phyloP scores from a whole-genome alignment of 1,140 invertebrate genomes.

The Caenorhabditis tropicalis region DNA sequence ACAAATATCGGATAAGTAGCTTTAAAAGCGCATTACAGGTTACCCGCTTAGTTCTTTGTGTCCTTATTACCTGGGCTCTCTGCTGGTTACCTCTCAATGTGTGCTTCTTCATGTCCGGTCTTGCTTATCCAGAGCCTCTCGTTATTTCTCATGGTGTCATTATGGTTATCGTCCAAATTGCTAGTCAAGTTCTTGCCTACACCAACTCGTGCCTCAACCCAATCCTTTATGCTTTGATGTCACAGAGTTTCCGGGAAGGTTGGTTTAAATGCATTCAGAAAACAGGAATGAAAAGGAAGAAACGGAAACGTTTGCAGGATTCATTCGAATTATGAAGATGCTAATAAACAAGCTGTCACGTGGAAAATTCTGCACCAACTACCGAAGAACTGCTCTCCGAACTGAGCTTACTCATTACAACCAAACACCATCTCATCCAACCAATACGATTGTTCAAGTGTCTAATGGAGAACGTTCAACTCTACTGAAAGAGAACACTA shows the following conservation, averaged over 20 bases:
- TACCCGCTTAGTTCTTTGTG: slow-evolving; percentile 89
- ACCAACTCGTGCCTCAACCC: slow-evolving; percentile 94
- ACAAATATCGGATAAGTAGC: not conserved
- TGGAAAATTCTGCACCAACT: slow-evolving; percentile 36
- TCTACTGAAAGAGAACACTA: not conserved
- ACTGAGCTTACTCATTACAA: slow-evolving; percentile 33
- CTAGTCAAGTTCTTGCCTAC: slow-evolving; percentile 79
- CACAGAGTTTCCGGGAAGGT: slow-evolving; percentile 70
- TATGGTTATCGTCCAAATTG: slow-evolving; percentile 68
- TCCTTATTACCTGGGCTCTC: slow-evolving; percentile 90
- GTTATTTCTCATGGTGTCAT: slow-evolving; percentile 67
- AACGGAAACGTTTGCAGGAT: slow-evolving; percentile 41
- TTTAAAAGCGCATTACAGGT: slow-evolving; percentile 76
- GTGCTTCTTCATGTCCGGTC: slow-evolving; percentile 73
- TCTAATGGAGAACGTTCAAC: not conserved
- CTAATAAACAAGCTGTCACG: slow-evolving; percentile 41
- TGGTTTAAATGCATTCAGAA: not conserved
- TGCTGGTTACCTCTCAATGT: slow-evolving; percentile 93
- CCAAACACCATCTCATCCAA: slow-evolving; percentile 14
- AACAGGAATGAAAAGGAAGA: not conserved
- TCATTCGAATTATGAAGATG: slow-evolving; percentile 56
- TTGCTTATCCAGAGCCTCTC: slow-evolving; percentile 68
- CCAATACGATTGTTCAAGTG: not conserved
- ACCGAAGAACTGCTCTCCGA: slow-evolving; percentile 22
- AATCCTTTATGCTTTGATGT: slow-evolving; percentile 83